Conservation (phyloP, 2,888 invertebrate species). For the Hypomecis punctinalis region DNA sequence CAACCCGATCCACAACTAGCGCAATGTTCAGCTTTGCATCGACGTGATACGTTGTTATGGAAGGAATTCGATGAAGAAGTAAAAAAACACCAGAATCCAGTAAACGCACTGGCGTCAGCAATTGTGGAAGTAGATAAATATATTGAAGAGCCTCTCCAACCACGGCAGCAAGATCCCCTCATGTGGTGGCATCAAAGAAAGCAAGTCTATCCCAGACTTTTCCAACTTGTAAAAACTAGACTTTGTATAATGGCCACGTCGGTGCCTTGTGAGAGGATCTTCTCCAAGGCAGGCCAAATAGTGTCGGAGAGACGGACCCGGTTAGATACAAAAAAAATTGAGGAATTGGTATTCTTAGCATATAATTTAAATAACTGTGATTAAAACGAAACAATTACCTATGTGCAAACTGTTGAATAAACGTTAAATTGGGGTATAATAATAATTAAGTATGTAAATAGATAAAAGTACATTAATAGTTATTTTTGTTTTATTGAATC, state of each 20-base stretch:
- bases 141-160: conserved; percentile 17
- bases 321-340: neutral
- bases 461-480: too few species aligned
- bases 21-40: neutral
- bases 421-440: too few species aligned
- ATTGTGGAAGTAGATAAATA: conserved; percentile 31
- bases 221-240: neutral
- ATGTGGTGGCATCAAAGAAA: conserved; percentile 6
- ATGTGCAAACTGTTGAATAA: too few species aligned
- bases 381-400: too few species aligned
- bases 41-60: conserved; percentile 17
- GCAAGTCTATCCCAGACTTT: conserved; percentile 9
- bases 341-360: too few species aligned
- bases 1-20: neutral
- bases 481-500: too few species aligned
- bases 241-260: conserved; percentile 18
- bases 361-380: too few species aligned
- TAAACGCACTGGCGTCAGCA: conserved; percentile 22
- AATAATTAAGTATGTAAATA: too few species aligned
- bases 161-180: conserved; percentile 2
- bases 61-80: conserved; percentile 19
- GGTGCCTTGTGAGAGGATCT: conserved; percentile 17
- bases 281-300: conserved; percentile 10
- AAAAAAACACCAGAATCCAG: neutral
- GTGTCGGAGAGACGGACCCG: neutral